Percentiles rank a stretch among this genome's conserved stretches.
Evolutionary conservation across 1,140 invertebrate genomes (phyloP).

Genomic region (Parapsyche elsis): DNA sequence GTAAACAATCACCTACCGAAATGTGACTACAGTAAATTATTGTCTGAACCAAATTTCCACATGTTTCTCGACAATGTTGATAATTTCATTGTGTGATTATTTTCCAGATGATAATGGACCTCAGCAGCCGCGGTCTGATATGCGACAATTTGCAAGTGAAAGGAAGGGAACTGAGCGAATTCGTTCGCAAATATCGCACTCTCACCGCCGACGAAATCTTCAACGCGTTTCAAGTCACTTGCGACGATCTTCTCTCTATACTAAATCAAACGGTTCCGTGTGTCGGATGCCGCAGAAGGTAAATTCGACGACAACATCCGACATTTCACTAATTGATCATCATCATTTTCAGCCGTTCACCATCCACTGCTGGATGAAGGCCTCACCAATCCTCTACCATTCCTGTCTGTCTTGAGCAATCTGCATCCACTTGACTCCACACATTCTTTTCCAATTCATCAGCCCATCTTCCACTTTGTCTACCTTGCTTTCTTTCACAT

Average conservation of each 20-base stretch:
- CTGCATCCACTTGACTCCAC: no score
- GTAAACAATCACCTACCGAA: no score
- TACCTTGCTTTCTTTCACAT: no score
- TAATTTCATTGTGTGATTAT: background rate
- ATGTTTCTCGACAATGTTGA: no score
- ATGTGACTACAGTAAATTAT: no score
- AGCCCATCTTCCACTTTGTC: no score
- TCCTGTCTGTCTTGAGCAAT: no score
- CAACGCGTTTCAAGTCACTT: conserved; percentile 84
- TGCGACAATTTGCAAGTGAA: conserved; percentile 80
- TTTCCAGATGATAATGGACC: conserved; percentile 90
- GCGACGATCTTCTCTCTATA: conserved; percentile 82
- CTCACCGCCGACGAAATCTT: conserved; percentile 83
- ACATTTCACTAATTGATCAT: background rate
- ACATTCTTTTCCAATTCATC: no score
- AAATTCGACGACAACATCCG: conserved; percentile 57
- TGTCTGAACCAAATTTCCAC: no score
- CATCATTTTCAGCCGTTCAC: no score
- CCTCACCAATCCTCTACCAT: no score
- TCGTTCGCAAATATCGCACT: conserved; percentile 81
- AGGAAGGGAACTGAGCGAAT: conserved; percentile 86
- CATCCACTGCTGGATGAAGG: no score
- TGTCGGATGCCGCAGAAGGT: conserved; percentile 92
- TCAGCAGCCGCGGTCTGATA: conserved; percentile 82
- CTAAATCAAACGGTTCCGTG: conserved; percentile 90